Evolutionary conservation across 2,888 invertebrate genomes (phyloP).

Genomic region (Nowickia ferox): DNA sequence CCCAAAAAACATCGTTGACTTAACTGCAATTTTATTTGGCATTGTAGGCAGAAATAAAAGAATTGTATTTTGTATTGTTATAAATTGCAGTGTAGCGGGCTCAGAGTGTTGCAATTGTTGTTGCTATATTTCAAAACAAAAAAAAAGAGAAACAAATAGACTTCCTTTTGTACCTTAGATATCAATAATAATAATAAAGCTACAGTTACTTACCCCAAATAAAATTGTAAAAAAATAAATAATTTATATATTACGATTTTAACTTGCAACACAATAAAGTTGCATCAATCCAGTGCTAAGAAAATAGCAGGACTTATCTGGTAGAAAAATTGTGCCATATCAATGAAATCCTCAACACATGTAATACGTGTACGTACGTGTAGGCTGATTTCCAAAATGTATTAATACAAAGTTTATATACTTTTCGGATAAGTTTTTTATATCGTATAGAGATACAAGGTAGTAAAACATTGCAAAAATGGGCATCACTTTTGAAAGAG

Average conservation of each 20-base stretch:
- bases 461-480: too few relatives aligned
- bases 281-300: not conserved
- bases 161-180: not conserved
- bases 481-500: too few relatives aligned
- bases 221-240: slow-evolving; percentile 38
- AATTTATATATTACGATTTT: slow-evolving; percentile 26
- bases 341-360: not conserved
- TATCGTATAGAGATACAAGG: too few relatives aligned
- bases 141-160: slow-evolving; percentile 31
- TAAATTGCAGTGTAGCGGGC: slow-evolving; percentile 65
- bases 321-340: slow-evolving; percentile 9
- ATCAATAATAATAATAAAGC: slow-evolving; percentile 31
- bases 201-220: slow-evolving; percentile 41
- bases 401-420: too few relatives aligned
- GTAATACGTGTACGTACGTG: too few relatives aligned
- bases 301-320: not conserved
- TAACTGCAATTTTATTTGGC: slow-evolving; percentile 50
- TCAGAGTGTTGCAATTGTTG: slow-evolving; percentile 65
- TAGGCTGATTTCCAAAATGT: not conserved
- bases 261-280: slow-evolving; percentile 38
- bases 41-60: slow-evolving; percentile 45
- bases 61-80: slow-evolving; percentile 37
- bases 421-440: too few relatives aligned
- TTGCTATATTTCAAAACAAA: slow-evolving; percentile 34
- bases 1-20: not conserved